Evolutionary conservation across 2,888 invertebrate species (phyloP).

Genomic region (Gryllus longicercus): DNA sequence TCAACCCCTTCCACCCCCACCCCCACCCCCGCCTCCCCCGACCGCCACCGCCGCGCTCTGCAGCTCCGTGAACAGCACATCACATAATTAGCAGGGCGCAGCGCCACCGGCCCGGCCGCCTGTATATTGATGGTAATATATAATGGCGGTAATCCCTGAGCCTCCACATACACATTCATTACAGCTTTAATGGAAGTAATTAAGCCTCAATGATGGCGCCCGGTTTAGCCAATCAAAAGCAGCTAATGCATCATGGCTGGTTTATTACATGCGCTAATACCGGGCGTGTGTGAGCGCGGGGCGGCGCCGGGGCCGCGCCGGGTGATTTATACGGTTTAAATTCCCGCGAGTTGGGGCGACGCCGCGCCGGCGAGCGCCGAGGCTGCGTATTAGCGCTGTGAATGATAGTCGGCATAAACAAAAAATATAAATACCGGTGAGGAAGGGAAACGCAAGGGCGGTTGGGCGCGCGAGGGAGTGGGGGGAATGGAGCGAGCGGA

Average conservation of each 20-base stretch:
- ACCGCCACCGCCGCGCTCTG: not conserved
- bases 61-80: not conserved
- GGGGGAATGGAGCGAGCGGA: not conserved
- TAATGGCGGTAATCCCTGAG: conserved; percentile 23
- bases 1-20: not conserved
- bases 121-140: conserved; percentile 24
- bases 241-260: conserved; percentile 26
- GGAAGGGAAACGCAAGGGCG: not conserved
- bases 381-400: not conserved
- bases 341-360: not conserved
- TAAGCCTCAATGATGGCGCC: conserved; percentile 28
- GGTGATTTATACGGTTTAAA: conserved; percentile 11
- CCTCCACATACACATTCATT: conserved; percentile 31
- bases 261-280: conserved; percentile 25
- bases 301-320: not conserved
- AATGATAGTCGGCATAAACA: conserved; percentile 5
- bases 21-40: not conserved
- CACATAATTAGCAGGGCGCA: not conserved
- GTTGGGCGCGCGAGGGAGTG: not conserved
- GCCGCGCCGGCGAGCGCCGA: not conserved
- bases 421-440: not conserved
- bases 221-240: conserved; percentile 27
- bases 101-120: conserved; percentile 12
- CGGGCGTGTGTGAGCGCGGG: not conserved
- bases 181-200: conserved; percentile 34